Conservation (phyloP, 2,888 invertebrate species). For the Erebia epiphron region DNA sequence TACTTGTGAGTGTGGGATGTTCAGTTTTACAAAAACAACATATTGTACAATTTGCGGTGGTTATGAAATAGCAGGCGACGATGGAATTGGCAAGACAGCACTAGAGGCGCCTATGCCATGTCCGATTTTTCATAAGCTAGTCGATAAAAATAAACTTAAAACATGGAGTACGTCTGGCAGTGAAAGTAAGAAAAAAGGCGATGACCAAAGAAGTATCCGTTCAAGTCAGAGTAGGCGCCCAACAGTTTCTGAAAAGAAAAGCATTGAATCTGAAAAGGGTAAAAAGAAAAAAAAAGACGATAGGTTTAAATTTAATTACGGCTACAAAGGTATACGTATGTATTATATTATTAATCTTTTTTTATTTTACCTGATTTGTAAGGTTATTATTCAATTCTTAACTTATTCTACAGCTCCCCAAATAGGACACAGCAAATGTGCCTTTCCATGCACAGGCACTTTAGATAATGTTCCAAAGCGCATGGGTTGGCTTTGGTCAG, state of each 20-base stretch:
- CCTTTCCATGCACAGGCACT: constrained; percentile 61
- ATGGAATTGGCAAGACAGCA: constrained; percentile 46
- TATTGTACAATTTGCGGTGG: constrained; percentile 71
- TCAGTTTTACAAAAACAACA: constrained; percentile 68
- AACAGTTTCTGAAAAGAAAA: constrained; percentile 47
- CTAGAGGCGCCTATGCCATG: constrained; percentile 62
- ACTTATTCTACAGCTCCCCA: constrained; percentile 62
- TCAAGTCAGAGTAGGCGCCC: constrained; percentile 45
- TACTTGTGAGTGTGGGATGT: constrained; percentile 65
- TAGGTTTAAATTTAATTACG: constrained; percentile 74
- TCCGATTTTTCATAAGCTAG: constrained; percentile 67
- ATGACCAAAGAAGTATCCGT: constrained; percentile 46
- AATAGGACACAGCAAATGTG: constrained; percentile 72
- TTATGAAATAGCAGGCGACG: constrained; percentile 64
- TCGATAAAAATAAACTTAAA: constrained; percentile 61
- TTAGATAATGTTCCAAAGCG: constrained; percentile 64
- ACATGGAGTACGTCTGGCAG: constrained; percentile 59
- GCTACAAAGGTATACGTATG: constrained; percentile 79
- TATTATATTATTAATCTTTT: constrained; percentile 48
- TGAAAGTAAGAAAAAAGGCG: constrained; percentile 54
- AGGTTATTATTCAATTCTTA: background rate
- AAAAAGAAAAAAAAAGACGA: constrained; percentile 62
- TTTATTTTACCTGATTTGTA: constrained; percentile 19
- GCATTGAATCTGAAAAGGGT: constrained; percentile 60
- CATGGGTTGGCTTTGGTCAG: constrained; percentile 80